Evolutionary conservation across 2,888 invertebrate species (phyloP).

Genomic region (Apoderus coryli): DNA sequence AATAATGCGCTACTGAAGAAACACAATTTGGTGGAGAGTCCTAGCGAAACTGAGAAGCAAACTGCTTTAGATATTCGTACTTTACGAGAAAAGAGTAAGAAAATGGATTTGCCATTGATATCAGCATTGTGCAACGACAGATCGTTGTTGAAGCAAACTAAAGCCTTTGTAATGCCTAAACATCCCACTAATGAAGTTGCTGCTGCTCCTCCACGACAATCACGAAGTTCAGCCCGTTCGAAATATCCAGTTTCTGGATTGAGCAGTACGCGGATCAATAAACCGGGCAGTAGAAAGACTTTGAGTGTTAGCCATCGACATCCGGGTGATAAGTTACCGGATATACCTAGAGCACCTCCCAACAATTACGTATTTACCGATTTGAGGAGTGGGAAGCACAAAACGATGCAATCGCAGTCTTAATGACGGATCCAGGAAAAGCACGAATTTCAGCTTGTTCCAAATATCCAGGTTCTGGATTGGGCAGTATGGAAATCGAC

Average conservation of each 20-base stretch:
- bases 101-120: slow-evolving; percentile 80
- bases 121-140: slow-evolving; percentile 88
- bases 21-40: slow-evolving; percentile 12
- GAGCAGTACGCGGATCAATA: slow-evolving; percentile 41
- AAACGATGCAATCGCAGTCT: slow-evolving; percentile 32
- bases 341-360: slow-evolving; percentile 49
- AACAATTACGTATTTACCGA: slow-evolving; percentile 50
- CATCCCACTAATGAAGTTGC: slow-evolving; percentile 33
- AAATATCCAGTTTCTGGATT: slow-evolving; percentile 56
- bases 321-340: slow-evolving; percentile 64
- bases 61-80: slow-evolving; percentile 59
- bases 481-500: too few species aligned
- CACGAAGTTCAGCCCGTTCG: slow-evolving; percentile 34
- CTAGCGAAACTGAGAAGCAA: slow-evolving; percentile 15
- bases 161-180: slow-evolving; percentile 69
- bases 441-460: too few species aligned
- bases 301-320: slow-evolving; percentile 48
- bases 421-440: slow-evolving; percentile 16
- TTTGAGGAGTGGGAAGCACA: slow-evolving; percentile 30
- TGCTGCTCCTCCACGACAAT: slow-evolving; percentile 28
- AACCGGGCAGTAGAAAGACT: slow-evolving; percentile 39
- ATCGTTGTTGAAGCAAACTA: slow-evolving; percentile 76
- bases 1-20: slow-evolving; percentile 15
- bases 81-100: slow-evolving; percentile 75
- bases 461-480: too few species aligned